phyloP scores from a whole-genome alignment of 1,140 invertebrate species.

The Lordiphosa clarofinis region DNA sequence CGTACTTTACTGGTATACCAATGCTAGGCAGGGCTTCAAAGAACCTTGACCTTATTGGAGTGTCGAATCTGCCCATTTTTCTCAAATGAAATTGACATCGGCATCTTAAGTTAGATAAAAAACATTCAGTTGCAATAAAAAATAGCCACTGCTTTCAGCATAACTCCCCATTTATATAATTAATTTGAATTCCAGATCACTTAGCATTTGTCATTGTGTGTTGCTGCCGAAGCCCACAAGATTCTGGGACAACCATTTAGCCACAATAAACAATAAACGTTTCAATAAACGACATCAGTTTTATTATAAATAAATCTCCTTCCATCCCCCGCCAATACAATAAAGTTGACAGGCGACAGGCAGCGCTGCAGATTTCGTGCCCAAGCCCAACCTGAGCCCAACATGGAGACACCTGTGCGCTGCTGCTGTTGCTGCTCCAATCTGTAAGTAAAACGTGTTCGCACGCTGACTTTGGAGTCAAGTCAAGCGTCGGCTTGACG shows the following conservation, averaged over 20 bases:
- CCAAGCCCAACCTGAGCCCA: conserved; percentile 6
- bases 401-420: conserved; percentile 58
- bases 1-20: no score
- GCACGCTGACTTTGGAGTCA: conserved; percentile 38
- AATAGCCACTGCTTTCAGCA: no score
- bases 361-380: conserved; percentile 37
- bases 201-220: no score
- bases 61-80: no score
- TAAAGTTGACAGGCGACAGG: conserved; percentile 28
- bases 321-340: conserved; percentile 21
- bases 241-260: conserved; percentile 39
- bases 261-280: conserved; percentile 60
- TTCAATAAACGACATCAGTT: conserved; percentile 65
- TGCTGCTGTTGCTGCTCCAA: conserved; percentile 25
- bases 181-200: no score
- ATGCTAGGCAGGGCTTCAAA: no score
- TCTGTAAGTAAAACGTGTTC: conserved; percentile 61
- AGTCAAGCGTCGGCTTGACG: conserved; percentile 41
- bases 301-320: conserved; percentile 49
- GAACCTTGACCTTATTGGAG: no score
- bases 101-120: no score
- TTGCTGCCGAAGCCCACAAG: no score
- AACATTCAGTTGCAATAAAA: no score
- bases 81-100: no score
- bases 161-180: no score